Conservation (phyloP, 1,140 invertebrate genomes). For the Andricus grossulariae region DNA sequence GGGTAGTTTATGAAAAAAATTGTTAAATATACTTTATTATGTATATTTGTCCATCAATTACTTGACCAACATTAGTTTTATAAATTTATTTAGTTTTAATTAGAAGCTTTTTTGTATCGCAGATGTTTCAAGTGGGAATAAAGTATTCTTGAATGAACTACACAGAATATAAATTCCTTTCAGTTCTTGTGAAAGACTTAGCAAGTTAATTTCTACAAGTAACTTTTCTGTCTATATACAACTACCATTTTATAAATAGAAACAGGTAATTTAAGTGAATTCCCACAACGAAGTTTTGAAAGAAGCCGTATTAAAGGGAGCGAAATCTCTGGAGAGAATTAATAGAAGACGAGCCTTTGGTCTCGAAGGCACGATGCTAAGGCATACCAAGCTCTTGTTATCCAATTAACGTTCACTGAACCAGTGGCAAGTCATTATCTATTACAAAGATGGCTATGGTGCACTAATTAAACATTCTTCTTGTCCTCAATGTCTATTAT, state of each 20-base stretch:
- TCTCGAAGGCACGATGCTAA: not conserved
- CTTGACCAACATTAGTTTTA: too few relatives aligned
- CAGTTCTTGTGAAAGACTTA: too few relatives aligned
- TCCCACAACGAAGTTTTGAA: not conserved
- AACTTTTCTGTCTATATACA: not conserved
- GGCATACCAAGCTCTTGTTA: constrained; percentile 2
- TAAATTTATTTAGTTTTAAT: too few relatives aligned
- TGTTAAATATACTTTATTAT: too few relatives aligned
- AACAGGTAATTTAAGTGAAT: constrained; percentile 3
- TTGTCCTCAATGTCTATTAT: not conserved
- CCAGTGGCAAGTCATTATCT: not conserved
- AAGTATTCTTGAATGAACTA: too few relatives aligned
- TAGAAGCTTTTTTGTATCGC: too few relatives aligned
- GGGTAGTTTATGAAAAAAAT: too few relatives aligned
- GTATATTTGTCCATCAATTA: too few relatives aligned
- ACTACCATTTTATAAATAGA: not conserved
- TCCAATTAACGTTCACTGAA: constrained; percentile 17
- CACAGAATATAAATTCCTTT: too few relatives aligned
- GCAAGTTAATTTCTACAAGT: not conserved
- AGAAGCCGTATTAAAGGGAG: constrained; percentile 13
- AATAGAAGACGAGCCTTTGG: constrained; percentile 17
- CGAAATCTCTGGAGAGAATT: not conserved
- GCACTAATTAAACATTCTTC: not conserved
- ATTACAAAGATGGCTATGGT: not conserved
- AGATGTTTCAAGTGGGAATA: too few relatives aligned